Evolutionary conservation across 2,113 vertebrate species (phyloP).

Genomic region (Oplegnathus fasciatus): DNA sequence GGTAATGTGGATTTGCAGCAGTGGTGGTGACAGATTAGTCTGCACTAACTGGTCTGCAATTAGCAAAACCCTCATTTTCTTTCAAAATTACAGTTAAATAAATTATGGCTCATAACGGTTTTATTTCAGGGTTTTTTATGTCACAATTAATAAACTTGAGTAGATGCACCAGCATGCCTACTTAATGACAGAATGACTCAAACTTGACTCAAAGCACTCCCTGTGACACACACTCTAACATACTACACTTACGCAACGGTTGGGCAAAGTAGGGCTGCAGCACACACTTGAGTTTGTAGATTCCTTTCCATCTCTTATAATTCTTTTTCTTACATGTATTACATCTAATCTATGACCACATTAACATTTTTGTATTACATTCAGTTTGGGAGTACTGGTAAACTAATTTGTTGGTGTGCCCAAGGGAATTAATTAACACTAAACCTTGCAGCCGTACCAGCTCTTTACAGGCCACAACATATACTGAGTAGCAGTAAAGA

Average conservation of each 20-base stretch:
- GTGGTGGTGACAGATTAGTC: conserved; percentile 25
- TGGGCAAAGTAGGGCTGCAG: not conserved
- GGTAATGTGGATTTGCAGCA: conserved; percentile 14
- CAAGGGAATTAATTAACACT: not conserved
- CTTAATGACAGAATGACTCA: conserved; percentile 18
- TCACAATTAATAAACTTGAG: conserved; percentile 30
- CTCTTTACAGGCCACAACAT: not conserved
- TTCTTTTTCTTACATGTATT: not conserved
- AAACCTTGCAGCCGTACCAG: not conserved
- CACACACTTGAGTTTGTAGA: not conserved
- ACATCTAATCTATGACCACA: not conserved
- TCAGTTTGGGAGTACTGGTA: not conserved
- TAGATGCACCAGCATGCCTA: conserved; percentile 1
- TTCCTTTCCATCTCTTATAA: not conserved
- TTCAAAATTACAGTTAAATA: conserved; percentile 27
- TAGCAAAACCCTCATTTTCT: conserved; percentile 18
- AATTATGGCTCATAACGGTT: conserved; percentile 29
- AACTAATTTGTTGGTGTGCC: not conserved
- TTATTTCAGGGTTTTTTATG: conserved; percentile 44
- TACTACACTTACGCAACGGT: not conserved
- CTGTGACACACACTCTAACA: conserved; percentile 4
- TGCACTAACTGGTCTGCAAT: conserved; percentile 34
- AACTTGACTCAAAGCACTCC: conserved; percentile 32
- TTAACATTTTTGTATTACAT: not conserved
- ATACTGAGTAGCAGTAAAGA: not conserved